Conservation (phyloP, 2,888 invertebrate species). For the Lottia gigantea region DNA sequence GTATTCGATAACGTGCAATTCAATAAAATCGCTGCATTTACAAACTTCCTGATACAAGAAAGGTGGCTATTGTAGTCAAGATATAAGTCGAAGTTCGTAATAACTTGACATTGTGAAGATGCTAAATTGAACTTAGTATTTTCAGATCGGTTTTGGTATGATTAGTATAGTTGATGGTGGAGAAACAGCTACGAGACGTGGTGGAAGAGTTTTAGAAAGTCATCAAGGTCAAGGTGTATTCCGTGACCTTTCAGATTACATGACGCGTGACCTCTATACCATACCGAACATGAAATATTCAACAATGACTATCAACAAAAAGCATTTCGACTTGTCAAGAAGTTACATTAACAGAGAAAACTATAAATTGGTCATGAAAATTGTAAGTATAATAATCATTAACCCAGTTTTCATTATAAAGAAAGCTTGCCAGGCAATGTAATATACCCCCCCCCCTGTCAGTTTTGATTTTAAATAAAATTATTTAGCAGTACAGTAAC, state of each 20-base stretch:
- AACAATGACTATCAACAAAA: background rate
- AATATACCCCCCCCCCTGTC: too few species aligned
- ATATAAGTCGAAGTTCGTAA: too few species aligned
- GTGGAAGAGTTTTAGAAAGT: slow-evolving; percentile 11
- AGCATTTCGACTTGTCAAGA: background rate
- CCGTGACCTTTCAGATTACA: slow-evolving; percentile 1
- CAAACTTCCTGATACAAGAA: too few species aligned
- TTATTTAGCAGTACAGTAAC: too few species aligned
- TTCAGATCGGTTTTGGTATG: slow-evolving; percentile 11
- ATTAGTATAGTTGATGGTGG: slow-evolving; percentile 11
- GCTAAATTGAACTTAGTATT: too few species aligned
- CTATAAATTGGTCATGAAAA: background rate
- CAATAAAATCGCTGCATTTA: too few species aligned
- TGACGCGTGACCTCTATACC: background rate
- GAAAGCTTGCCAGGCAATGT: too few species aligned
- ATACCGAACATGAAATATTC: background rate
- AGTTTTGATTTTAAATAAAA: too few species aligned
- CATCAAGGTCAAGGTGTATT: slow-evolving; percentile 18
- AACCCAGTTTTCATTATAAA: too few species aligned
- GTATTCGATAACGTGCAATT: too few species aligned
- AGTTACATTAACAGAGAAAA: background rate
- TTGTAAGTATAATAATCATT: background rate
- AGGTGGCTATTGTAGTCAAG: too few species aligned
- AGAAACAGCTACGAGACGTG: slow-evolving; percentile 11
- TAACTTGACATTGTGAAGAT: too few species aligned